Percentiles rank a stretch among this genome's conserved stretches.
Conservation (phyloP, 2,888 invertebrate species). For the Pseudococcus viburni region DNA sequence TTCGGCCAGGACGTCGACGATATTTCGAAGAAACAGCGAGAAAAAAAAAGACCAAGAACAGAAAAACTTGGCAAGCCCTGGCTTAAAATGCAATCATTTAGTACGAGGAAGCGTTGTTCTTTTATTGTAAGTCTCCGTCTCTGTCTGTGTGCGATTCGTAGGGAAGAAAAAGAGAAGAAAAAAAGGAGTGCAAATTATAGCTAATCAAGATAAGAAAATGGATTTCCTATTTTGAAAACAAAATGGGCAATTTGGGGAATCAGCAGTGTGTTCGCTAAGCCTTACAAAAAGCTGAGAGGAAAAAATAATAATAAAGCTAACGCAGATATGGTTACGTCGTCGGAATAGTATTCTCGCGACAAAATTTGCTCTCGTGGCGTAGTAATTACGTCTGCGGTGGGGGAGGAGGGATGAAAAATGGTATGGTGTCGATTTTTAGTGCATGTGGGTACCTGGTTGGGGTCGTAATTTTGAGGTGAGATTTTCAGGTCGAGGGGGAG, state of each 20-base stretch:
- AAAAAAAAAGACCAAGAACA: slow-evolving; percentile 24
- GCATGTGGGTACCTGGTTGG: neutral
- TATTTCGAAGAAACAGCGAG: neutral
- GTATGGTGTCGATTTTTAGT: neutral
- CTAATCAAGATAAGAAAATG: slow-evolving; percentile 66
- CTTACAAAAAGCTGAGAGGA: slow-evolving; percentile 38
- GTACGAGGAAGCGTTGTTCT: slow-evolving; percentile 43
- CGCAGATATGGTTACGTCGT: slow-evolving; percentile 11
- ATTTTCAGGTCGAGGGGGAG: neutral
- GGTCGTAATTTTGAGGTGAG: neutral
- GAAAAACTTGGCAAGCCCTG: slow-evolving; percentile 57
- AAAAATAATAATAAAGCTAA: slow-evolving; percentile 34
- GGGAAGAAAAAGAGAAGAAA: slow-evolving; percentile 18
- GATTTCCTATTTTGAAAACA: slow-evolving; percentile 57
- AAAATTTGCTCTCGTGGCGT: neutral
- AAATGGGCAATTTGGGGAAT: slow-evolving; percentile 66
- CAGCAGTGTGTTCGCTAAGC: slow-evolving; percentile 59
- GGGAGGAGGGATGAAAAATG: neutral
- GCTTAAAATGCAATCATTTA: slow-evolving; percentile 54
- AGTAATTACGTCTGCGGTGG: neutral
- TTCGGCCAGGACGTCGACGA: neutral
- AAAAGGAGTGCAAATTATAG: slow-evolving; percentile 65
- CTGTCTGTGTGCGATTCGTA: neutral
- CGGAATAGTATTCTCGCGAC: neutral
- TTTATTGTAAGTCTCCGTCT: slow-evolving; percentile 43